phyloP scores from a whole-genome alignment of 2,797 vertebrate genomes.

The Sphaeramia orbicularis region DNA sequence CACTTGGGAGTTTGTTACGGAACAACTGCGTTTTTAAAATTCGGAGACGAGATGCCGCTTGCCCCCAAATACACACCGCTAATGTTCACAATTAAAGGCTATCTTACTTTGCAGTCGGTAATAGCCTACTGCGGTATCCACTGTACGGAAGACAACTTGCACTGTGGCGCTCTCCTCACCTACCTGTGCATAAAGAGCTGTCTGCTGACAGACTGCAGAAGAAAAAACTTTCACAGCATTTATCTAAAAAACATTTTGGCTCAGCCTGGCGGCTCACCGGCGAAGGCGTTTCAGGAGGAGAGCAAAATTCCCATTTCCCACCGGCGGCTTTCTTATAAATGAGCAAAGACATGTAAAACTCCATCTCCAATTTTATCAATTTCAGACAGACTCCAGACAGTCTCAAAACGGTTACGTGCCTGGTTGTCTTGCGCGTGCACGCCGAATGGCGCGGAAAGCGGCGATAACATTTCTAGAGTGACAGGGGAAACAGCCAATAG shows the following conservation, averaged over 20 bases:
- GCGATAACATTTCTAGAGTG: conserved; percentile 70
- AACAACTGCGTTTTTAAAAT: conserved; percentile 9
- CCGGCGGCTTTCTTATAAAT: conserved; percentile 58
- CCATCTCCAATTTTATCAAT: conserved; percentile 86
- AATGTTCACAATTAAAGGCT: conserved; percentile 31
- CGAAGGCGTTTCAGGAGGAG: conserved; percentile 50
- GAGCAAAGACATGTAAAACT: conserved; percentile 74
- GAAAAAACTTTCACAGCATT: conserved; percentile 82
- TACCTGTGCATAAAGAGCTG: conserved; percentile 84
- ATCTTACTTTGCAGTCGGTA: not conserved
- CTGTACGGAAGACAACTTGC: conserved; percentile 49
- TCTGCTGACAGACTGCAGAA: conserved; percentile 76
- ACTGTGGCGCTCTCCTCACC: conserved; percentile 76
- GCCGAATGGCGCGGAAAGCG: conserved; percentile 79
- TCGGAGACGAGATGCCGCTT: not conserved
- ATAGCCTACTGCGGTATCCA: conserved; percentile 31
- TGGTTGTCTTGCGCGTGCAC: conserved; percentile 83
- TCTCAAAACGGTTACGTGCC: conserved; percentile 84
- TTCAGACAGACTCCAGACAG: conserved; percentile 90
- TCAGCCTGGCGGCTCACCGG: conserved; percentile 42
- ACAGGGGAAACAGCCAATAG: conserved; percentile 76
- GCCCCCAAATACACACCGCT: conserved; percentile 10
- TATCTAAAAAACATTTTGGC: conserved; percentile 45
- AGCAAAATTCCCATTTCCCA: conserved; percentile 64
- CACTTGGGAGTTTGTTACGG: conserved; percentile 10